Base-by-base conservation (phyloP, 1,140 invertebrate species). In the Daktulosphaira vitifoliae region DNA sequence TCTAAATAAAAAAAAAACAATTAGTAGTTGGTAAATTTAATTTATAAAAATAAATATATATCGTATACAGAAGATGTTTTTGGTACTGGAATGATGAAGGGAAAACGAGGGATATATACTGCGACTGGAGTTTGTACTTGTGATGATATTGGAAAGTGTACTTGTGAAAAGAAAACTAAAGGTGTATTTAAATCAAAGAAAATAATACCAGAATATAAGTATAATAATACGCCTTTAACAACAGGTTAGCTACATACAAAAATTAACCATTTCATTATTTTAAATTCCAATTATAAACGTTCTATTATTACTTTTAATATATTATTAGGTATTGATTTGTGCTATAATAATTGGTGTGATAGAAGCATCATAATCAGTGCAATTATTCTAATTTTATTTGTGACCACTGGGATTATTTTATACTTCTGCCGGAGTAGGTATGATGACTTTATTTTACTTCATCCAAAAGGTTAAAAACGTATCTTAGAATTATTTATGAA, bases 141-240 rank as follows among this genome's bases (percentile, higher is more conserved):
- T 33, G 56, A 62, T 29, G 56, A 62, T 26, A 48, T 62, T 22
- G 56, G 56, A 29, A 48, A 46, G 16, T 62, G 56, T 48, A 62
- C 56, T 0, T 62, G 56, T 29, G 56, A 46, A 48, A 48, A 22
- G 9, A 62, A 62, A 48, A 2, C 26, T 4, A 1, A 38, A 4
- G 1, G n/a, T 6, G 25, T 9, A 26, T 6, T 46, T 46, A 62
- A 46, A n/a, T 23, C 3, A 59, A 46, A 59, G 44, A 62, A 29
- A 29, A 8, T n/a, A 39, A n/a, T n/a, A n/a, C n/a, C n/a, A n/a
- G n/a, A 11, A 33, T 11, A 33, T 33, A 6, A 6, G 5, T 33
- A 33, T 6, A 33, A 33, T 5, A 33, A 33, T 33, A 33, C 29
- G 5, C 29, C 29, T 33, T 33, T 33, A 33, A 6, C 29, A 33